phyloP scores from a whole-genome alignment of 92 coral and sea anemone genomes.

The Epizoanthus rinbou region DNA sequence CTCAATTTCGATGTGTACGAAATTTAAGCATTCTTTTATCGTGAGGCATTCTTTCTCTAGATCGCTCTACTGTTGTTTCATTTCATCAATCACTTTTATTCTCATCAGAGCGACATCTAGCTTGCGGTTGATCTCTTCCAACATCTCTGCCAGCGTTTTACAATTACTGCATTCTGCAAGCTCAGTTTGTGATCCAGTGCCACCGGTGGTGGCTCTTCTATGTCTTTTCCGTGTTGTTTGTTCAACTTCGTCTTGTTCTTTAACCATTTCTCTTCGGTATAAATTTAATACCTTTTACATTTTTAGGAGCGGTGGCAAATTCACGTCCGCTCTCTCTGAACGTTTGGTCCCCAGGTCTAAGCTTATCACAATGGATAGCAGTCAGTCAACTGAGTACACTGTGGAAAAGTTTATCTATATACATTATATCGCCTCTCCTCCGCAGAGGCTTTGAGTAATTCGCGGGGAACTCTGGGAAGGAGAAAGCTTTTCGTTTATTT shows the following conservation, averaged over 20 bases:
- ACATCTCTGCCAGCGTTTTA: slow-evolving; percentile 3
- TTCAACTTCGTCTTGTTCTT: neutral
- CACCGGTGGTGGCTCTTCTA: neutral
- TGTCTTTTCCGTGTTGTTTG: neutral
- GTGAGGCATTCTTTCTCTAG: slow-evolving; percentile 20
- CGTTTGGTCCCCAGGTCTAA: too few species aligned
- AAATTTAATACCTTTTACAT: too few species aligned
- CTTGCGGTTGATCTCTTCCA: slow-evolving; percentile 30
- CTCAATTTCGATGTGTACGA: slow-evolving; percentile 20
- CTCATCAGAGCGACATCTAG: slow-evolving; percentile 30
- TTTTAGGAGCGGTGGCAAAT: too few species aligned
- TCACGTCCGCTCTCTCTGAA: too few species aligned
- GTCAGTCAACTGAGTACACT: too few species aligned
- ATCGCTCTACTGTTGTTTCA: slow-evolving; percentile 15
- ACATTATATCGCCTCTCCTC: too few species aligned
- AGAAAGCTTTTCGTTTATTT: too few species aligned
- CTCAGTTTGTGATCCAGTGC: slow-evolving; percentile 10
- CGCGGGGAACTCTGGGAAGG: too few species aligned
- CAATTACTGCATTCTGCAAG: neutral
- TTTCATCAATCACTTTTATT: slow-evolving; percentile 38
- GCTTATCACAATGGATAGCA: too few species aligned
- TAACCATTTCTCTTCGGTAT: too few species aligned
- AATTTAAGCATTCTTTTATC: slow-evolving; percentile 32
- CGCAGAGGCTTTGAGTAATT: too few species aligned
- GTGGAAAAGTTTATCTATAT: too few species aligned